These are phyloP conservation scores for Alethe castanea DNA, from an alignment of 2,113 vertebrate species.

Conservation along the genomic window DNA sequence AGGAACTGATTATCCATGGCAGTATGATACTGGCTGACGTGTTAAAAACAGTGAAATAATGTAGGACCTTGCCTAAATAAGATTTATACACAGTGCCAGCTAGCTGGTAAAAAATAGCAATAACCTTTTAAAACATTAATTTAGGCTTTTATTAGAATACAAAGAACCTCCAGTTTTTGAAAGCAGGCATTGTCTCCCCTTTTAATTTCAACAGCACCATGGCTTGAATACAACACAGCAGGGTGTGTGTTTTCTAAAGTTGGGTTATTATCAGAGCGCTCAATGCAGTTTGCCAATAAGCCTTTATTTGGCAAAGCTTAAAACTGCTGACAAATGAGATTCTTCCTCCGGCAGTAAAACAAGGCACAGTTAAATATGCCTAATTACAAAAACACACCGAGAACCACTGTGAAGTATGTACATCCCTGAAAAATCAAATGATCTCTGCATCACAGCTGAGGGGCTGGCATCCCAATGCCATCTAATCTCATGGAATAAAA, in stretches of 20 bases:
- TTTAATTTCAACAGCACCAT: conserved; percentile 73
- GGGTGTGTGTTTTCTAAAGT: conserved; percentile 79
- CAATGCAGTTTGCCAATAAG: conserved; percentile 77
- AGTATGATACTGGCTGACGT: conserved; percentile 67
- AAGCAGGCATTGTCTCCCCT: conserved; percentile 75
- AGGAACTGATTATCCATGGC: conserved; percentile 73
- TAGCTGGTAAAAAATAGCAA: conserved; percentile 80
- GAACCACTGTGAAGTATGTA: background rate
- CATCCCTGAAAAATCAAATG: conserved; percentile 8
- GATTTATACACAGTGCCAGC: conserved; percentile 74
- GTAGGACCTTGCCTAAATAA: conserved; percentile 68
- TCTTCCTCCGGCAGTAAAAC: conserved; percentile 73
- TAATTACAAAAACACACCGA: conserved; percentile 71
- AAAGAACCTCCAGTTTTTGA: conserved; percentile 76
- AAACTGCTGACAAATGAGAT: conserved; percentile 83
- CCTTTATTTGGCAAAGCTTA: conserved; percentile 81
- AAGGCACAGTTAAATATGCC: conserved; percentile 73
- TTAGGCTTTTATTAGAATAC: conserved; percentile 78
- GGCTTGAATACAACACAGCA: conserved; percentile 76
- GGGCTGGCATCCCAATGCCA: background rate
- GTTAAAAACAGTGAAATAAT: conserved; percentile 68
- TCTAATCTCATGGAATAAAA: background rate
- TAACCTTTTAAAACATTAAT: conserved; percentile 84
- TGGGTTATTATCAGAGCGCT: conserved; percentile 78
- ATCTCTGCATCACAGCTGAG: background rate